Evolutionary conservation across 2,888 invertebrate species (phyloP).

Genomic region (Dolichomitus sp.): DNA sequence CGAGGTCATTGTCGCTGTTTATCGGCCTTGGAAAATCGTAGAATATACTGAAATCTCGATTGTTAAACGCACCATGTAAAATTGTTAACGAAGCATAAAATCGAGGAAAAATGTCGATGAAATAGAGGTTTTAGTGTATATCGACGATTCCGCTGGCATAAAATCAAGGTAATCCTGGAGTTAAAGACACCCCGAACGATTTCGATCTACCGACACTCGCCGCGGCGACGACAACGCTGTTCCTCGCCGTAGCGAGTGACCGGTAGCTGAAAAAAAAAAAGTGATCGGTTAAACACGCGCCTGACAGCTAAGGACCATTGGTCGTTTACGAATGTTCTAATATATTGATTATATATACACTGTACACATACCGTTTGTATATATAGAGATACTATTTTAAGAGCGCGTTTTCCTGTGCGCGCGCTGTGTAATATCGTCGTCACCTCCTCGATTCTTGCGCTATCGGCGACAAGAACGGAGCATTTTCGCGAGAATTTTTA

Average conservation of each 20-base stretch:
- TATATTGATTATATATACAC: conserved; percentile 66
- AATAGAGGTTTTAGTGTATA: not conserved
- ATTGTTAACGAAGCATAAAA: conserved; percentile 1
- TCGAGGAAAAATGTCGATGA: not conserved
- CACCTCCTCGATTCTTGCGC: conserved; percentile 31
- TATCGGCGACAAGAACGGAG: not conserved
- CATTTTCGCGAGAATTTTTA: conserved; percentile 13
- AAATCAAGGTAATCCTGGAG: conserved; percentile 32
- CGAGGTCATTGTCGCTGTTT: not conserved
- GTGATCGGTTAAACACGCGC: conserved; percentile 42
- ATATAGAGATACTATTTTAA: conserved; percentile 78
- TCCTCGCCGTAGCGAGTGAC: conserved; percentile 60
- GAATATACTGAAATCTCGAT: conserved; percentile 2
- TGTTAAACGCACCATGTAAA: not conserved
- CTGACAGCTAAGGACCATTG: conserved; percentile 65
- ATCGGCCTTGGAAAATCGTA: not conserved
- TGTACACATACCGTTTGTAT: conserved; percentile 77
- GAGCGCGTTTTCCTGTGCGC: conserved; percentile 68
- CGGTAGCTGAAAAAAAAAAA: conserved; percentile 22
- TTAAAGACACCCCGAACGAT: conserved; percentile 38
- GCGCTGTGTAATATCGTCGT: conserved; percentile 59
- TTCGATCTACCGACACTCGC: conserved; percentile 52
- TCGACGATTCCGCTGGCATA: conserved; percentile 3
- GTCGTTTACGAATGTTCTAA: conserved; percentile 70
- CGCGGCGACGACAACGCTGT: conserved; percentile 55